Conservation (phyloP, 2,113 vertebrate species). For the Tichodroma muraria region DNA sequence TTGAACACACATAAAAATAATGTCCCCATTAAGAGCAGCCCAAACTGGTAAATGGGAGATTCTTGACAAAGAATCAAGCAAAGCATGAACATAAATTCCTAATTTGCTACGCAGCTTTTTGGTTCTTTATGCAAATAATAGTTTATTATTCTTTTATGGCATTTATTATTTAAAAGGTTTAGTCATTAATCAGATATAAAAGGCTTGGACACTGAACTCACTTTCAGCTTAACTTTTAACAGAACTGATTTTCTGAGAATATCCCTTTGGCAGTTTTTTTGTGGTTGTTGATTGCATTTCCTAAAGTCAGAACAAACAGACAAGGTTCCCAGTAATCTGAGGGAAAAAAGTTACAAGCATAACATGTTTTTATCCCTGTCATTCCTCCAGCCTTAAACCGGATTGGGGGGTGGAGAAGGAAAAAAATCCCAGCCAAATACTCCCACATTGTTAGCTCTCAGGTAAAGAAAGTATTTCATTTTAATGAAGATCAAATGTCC, state of each 20-base stretch:
- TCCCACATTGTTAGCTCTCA: neutral
- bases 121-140: conserved; percentile 28
- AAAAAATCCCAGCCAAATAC: neutral
- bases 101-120: neutral
- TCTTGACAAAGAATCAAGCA: conserved; percentile 24
- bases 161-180: conserved; percentile 51
- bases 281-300: neutral
- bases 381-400: neutral
- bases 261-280: neutral
- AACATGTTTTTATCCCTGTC: neutral
- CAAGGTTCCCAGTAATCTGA: neutral
- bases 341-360: neutral
- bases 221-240: neutral
- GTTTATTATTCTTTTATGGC: conserved; percentile 7
- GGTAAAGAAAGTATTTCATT: neutral
- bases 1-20: conserved; percentile 49
- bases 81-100: conserved; percentile 1
- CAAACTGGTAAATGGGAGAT: neutral
- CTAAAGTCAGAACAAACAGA: neutral
- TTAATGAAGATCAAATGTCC: neutral
- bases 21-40: neutral
- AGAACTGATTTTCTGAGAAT: conserved; percentile 44
- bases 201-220: neutral
- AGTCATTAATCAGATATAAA: conserved; percentile 27
- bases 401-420: fast-evolving